Conservation (phyloP, 2,113 vertebrate genomes). For the Potamarius usumacintae region DNA sequence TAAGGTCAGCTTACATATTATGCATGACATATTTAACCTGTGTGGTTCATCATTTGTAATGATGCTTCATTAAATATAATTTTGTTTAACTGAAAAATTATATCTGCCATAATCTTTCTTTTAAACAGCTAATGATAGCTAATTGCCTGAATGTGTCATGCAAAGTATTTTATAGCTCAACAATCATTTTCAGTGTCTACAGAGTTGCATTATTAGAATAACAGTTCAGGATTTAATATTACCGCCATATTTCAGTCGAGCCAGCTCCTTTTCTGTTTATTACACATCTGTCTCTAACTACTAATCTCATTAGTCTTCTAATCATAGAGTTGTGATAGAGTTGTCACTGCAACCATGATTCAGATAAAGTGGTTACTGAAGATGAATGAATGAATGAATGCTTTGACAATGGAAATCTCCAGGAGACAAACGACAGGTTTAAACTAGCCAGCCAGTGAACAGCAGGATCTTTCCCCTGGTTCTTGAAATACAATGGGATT, state of each 20-base stretch:
- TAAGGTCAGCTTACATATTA: neutral
- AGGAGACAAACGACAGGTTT: slow-evolving; percentile 11
- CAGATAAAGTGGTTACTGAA: neutral
- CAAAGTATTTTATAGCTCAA: neutral
- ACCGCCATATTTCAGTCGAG: neutral
- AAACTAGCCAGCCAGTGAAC: slow-evolving; percentile 3
- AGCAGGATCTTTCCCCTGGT: neutral
- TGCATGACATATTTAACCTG: neutral
- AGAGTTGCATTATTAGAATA: neutral
- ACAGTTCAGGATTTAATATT: neutral
- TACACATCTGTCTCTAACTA: neutral
- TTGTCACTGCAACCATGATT: neutral
- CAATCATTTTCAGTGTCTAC: neutral
- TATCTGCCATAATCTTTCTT: neutral
- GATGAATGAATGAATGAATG: neutral
- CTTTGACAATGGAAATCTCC: neutral
- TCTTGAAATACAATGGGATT: neutral
- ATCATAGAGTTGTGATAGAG: neutral
- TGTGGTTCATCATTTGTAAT: neutral
- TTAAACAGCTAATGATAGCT: neutral
- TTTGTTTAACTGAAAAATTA: neutral
- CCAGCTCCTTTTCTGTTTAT: neutral
- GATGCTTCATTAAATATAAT: neutral
- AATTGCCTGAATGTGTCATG: neutral
- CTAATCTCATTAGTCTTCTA: neutral